phyloP scores from a whole-genome alignment of 2,888 invertebrate species.

The Julus scanicus region DNA sequence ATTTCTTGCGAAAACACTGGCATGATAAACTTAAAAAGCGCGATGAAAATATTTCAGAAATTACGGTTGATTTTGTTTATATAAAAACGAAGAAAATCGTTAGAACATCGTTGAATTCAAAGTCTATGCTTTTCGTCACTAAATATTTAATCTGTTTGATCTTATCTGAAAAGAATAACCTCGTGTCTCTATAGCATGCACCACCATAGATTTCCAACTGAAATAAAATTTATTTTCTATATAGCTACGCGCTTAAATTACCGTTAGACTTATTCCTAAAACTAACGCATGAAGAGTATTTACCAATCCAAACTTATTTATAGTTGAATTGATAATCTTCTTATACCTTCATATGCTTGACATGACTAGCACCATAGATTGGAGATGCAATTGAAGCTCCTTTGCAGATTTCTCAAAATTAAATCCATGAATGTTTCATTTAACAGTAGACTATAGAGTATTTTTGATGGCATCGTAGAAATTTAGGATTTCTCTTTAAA shows the following conservation, averaged over 20 bases:
- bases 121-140: not conserved
- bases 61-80: not conserved
- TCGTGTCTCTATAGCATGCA: not conserved
- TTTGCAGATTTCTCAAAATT: not conserved
- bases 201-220: slow-evolving; percentile 6
- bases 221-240: slow-evolving; percentile 29
- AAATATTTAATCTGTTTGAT: slow-evolving; percentile 16
- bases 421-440: slow-evolving; percentile 29
- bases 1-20: too few species aligned
- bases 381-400: slow-evolving; percentile 12
- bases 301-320: slow-evolving; percentile 34
- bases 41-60: too few species aligned
- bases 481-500: slow-evolving; percentile 6
- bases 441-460: not conserved
- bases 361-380: slow-evolving; percentile 17
- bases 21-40: too few species aligned
- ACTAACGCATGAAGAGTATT: slow-evolving; percentile 36
- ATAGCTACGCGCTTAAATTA: not conserved
- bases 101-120: not conserved
- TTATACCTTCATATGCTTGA: slow-evolving; percentile 31
- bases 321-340: slow-evolving; percentile 5
- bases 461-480: not conserved
- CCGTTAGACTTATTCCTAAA: not conserved
- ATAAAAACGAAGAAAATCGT: not conserved
- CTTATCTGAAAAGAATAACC: slow-evolving; percentile 11